Conservation (phyloP, 2,797 vertebrate genomes). For the Sarcophilus harrisii region DNA sequence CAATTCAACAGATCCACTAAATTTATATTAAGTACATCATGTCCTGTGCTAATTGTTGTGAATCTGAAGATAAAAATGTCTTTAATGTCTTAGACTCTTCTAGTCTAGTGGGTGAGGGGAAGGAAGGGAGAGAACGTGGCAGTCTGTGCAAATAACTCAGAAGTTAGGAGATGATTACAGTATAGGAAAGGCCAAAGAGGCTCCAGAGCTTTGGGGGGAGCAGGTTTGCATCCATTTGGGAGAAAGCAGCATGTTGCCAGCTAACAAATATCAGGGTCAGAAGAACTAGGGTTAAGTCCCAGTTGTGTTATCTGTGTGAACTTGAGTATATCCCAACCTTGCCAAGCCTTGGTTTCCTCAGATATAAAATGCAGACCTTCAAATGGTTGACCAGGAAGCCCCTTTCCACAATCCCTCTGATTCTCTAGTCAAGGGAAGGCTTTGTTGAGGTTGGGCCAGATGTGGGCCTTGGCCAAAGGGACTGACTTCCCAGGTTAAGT, state of each 20-base stretch:
- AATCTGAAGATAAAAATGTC: neutral
- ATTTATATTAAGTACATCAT: neutral
- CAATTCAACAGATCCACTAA: neutral
- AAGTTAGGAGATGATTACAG: neutral
- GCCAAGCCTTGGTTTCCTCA: neutral
- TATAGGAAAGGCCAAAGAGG: neutral
- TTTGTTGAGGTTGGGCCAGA: neutral
- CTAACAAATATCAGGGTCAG: neutral
- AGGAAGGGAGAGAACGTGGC: neutral
- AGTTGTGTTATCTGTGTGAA: neutral
- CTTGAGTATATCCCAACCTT: neutral
- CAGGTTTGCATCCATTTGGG: neutral
- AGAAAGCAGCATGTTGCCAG: neutral
- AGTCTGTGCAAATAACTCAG: neutral
- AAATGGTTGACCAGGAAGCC: neutral
- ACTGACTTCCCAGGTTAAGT: neutral
- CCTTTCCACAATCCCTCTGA: neutral
- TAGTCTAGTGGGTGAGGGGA: neutral
- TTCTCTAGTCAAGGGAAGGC: neutral
- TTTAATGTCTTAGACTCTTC: neutral
- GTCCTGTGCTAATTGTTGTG: neutral
- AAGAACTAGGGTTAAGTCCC: neutral
- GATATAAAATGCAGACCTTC: neutral
- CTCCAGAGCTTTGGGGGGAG: neutral
- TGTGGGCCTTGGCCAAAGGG: neutral